A percentile compares a stretch with the other conserved stretches of the same genome.
Conservation (phyloP, 2,797 vertebrate species). For the Aphelocoma californica region DNA sequence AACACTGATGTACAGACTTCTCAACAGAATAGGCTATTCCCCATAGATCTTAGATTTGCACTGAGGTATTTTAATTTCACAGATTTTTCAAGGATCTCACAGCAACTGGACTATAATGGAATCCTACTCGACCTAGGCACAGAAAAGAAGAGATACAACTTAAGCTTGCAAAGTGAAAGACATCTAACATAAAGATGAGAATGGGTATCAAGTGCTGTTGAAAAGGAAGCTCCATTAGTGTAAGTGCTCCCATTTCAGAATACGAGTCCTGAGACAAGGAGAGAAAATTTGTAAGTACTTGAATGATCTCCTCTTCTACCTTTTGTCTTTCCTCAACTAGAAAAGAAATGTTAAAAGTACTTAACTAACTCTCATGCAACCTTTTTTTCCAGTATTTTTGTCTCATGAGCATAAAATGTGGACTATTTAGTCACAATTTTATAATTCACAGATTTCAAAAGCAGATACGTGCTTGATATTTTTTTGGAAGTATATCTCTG, state of each 20-base stretch:
- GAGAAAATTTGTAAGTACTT: background rate
- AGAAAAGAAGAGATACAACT: background rate
- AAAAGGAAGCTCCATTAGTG: background rate
- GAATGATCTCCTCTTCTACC: background rate
- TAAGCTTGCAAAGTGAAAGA: background rate
- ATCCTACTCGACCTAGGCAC: background rate
- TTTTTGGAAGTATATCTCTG: background rate
- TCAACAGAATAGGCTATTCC: background rate
- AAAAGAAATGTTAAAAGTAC: background rate
- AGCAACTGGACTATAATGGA: background rate
- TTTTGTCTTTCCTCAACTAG: background rate
- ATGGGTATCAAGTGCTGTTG: background rate
- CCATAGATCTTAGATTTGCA: background rate
- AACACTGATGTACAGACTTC: background rate
- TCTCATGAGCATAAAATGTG: background rate
- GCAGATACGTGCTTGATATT: background rate
- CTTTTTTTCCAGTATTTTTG: background rate
- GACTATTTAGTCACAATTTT: background rate
- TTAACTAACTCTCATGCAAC: background rate
- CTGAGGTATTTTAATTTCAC: background rate
- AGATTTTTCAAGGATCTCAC: background rate
- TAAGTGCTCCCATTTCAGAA: background rate
- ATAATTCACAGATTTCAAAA: background rate
- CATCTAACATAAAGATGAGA: background rate
- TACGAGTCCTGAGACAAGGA: background rate